Percentiles rank a stretch among this genome's conserved stretches.
Conservation (phyloP, 2,797 vertebrate genomes). For the Mastacembelus armatus region DNA sequence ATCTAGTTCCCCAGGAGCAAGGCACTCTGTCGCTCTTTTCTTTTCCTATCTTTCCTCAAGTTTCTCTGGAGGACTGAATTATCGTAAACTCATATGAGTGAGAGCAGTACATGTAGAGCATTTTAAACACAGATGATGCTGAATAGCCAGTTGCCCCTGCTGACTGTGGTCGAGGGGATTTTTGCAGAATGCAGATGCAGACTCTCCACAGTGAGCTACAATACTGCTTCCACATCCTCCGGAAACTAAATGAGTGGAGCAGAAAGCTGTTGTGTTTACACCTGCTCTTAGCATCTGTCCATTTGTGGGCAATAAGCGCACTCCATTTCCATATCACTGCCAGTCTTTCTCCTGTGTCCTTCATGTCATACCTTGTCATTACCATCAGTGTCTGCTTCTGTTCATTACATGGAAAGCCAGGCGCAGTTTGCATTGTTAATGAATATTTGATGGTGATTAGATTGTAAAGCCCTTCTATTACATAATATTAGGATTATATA, state of each 20-base stretch:
- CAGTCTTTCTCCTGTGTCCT: slow-evolving; percentile 4
- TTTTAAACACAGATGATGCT: slow-evolving; percentile 65
- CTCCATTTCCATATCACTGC: slow-evolving; percentile 30
- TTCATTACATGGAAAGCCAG: slow-evolving; percentile 33
- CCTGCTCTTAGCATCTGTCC: slow-evolving; percentile 52
- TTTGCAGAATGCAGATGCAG: slow-evolving; percentile 55
- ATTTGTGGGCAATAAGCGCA: slow-evolving; percentile 27
- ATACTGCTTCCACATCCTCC: slow-evolving; percentile 28
- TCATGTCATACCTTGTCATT: slow-evolving; percentile 33
- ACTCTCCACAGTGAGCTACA: slow-evolving; percentile 32
- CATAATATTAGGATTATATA: slow-evolving; percentile 60
- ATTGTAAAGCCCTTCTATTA: slow-evolving; percentile 42
- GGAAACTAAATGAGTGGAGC: slow-evolving; percentile 32
- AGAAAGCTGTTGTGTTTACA: slow-evolving; percentile 54
- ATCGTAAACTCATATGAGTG: slow-evolving; percentile 69
- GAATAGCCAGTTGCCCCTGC: slow-evolving; percentile 48
- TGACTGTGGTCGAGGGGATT: slow-evolving; percentile 48
- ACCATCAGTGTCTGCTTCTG: slow-evolving; percentile 40
- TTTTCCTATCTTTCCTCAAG: slow-evolving; percentile 46
- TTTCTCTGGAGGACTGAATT: slow-evolving; percentile 71
- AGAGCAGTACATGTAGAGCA: slow-evolving; percentile 54
- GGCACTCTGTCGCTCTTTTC: slow-evolving; percentile 28
- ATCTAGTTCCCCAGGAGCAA: slow-evolving; percentile 48
- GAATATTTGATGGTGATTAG: slow-evolving; percentile 65
- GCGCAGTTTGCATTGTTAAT: slow-evolving; percentile 47